Percentiles rank a stretch among this genome's conserved stretches.
These are phyloP conservation scores for Drosophila mojavensis DNA, from an alignment of 1,140 invertebrate genomes.

Conservation along the genomic window DNA sequence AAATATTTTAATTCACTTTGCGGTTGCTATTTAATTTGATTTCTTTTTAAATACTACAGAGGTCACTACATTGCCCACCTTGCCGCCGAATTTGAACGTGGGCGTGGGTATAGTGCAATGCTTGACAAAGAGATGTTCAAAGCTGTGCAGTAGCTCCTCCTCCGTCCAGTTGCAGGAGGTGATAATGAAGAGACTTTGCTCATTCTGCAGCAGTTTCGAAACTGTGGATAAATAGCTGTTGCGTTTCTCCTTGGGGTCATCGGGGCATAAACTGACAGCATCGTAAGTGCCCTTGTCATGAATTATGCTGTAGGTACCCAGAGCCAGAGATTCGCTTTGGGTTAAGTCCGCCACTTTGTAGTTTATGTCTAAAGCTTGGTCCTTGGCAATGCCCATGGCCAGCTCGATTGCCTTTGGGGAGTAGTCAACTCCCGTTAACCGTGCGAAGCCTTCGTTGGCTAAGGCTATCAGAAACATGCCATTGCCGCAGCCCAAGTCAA, in stretches of 20 bases:
- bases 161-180: slow-evolving; percentile 98
- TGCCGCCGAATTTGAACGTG: slow-evolving; percentile 93
- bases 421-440: slow-evolving; percentile 94
- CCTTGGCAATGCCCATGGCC: slow-evolving; percentile 87
- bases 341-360: slow-evolving; percentile 85
- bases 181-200: slow-evolving; percentile 89
- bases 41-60: slow-evolving; percentile 88
- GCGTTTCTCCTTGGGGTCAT: slow-evolving; percentile 87
- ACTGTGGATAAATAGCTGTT: slow-evolving; percentile 89
- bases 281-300: slow-evolving; percentile 98
- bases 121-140: slow-evolving; percentile 87
- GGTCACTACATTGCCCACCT: slow-evolving; percentile 91
- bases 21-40: background rate
- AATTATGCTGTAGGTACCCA: slow-evolving; percentile 87
- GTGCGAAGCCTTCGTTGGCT: slow-evolving; percentile 88
- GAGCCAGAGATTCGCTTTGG: slow-evolving; percentile 23
- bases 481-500: slow-evolving; percentile 95
- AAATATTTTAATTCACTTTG: background rate
- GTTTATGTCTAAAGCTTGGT: slow-evolving; percentile 85
- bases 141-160: slow-evolving; percentile 90
- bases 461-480: slow-evolving; percentile 93
- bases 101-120: slow-evolving; percentile 89
- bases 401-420: slow-evolving; percentile 91
- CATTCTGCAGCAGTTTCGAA: slow-evolving; percentile 34
- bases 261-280: slow-evolving; percentile 92